Conservation (phyloP, 2,888 invertebrate species). For the Cepaea hortensis region DNA sequence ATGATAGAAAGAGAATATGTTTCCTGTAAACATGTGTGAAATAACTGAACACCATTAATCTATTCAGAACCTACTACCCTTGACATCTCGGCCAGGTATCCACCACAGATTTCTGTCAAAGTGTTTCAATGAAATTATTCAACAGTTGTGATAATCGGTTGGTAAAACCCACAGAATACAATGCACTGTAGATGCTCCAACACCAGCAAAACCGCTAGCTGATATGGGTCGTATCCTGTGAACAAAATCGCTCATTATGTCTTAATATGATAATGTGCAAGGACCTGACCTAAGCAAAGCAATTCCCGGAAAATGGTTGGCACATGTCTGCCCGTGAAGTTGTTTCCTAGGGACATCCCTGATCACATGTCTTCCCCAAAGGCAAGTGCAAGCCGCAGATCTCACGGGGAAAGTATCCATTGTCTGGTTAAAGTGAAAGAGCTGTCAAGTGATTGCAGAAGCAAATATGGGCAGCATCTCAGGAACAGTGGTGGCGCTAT, state of each 20-base stretch:
- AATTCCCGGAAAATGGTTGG: background rate
- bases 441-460: background rate
- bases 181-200: too few relatives aligned
- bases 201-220: too few relatives aligned
- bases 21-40: too few relatives aligned
- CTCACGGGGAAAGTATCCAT: background rate
- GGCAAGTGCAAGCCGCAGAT: background rate
- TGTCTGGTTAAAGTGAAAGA: background rate
- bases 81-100: too few relatives aligned
- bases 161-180: too few relatives aligned
- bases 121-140: too few relatives aligned
- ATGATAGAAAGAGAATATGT: too few relatives aligned
- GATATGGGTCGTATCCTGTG: too few relatives aligned
- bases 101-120: too few relatives aligned
- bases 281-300: background rate
- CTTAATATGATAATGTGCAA: background rate
- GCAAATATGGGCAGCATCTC: background rate
- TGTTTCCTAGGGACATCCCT: background rate
- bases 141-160: too few relatives aligned
- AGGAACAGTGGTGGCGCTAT: background rate
- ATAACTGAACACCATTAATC: too few relatives aligned
- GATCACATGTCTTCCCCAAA: background rate
- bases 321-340: background rate
- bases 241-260: background rate
- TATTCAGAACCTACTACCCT: too few relatives aligned